Evolutionary conservation across 2,113 vertebrate species (phyloP).

Genomic region (Toxotes chatareus): DNA sequence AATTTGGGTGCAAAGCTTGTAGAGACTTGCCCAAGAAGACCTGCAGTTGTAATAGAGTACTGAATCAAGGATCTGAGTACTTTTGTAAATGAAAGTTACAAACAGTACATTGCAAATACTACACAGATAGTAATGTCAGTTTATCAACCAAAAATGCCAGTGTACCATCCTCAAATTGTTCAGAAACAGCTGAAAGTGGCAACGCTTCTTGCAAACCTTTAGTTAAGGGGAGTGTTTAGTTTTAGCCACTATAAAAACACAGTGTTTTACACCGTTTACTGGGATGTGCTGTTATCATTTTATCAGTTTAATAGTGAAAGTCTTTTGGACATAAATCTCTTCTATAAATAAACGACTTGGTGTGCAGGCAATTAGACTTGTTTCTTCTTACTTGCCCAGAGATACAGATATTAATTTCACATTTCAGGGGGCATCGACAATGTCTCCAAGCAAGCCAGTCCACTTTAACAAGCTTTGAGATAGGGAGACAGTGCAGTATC

Average conservation of each 20-base stretch:
- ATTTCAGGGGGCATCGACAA: slow-evolving; percentile 78
- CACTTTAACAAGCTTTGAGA: slow-evolving; percentile 56
- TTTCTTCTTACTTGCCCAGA: slow-evolving; percentile 64
- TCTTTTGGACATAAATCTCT: slow-evolving; percentile 67
- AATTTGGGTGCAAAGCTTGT: not conserved
- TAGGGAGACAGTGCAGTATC: slow-evolving; percentile 33
- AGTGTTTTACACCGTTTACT: slow-evolving; percentile 4
- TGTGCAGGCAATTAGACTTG: slow-evolving; percentile 63
- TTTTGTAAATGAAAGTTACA: not conserved
- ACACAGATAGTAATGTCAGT: not conserved
- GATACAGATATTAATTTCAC: slow-evolving; percentile 84
- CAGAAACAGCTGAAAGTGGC: not conserved
- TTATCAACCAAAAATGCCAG: not conserved
- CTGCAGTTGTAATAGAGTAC: not conserved
- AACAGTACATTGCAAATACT: not conserved
- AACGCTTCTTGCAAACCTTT: not conserved
- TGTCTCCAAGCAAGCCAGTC: slow-evolving; percentile 68
- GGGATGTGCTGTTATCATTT: slow-evolving; percentile 43
- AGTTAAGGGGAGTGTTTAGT: not conserved
- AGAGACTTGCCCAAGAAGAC: no score
- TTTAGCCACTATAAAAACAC: slow-evolving; percentile 19
- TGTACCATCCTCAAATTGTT: not conserved
- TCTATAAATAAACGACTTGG: slow-evolving; percentile 72
- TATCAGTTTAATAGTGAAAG: slow-evolving; percentile 40
- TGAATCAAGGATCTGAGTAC: not conserved